Base-by-base conservation (phyloP, 2,888 invertebrate genomes). In the Yponomeuta cagnagella region DNA sequence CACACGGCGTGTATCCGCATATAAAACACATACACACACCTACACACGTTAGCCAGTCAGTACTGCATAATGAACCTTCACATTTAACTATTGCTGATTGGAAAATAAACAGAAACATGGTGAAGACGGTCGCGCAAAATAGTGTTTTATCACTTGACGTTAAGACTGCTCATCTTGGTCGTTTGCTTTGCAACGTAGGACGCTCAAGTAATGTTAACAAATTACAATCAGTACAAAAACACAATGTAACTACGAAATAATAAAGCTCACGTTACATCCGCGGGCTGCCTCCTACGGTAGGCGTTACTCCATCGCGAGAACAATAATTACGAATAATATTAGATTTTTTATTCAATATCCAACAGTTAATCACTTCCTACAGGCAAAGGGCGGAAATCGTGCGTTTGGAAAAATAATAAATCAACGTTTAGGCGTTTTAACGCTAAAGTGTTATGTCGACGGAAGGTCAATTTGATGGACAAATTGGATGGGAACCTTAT, bases 331-430 rank as follows among this genome's bases (percentile, higher is more conserved):
- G 79, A 80, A 81, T 80, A 80, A 86, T 85, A 84, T 87, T 84
- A 81, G 33, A 37, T 88, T 88, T 86, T 87, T 85, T 86, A 83
- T 84, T 78, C 79, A 82, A 84, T 80, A 78, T 74, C 77, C 81
- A 83, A 78, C 82, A 86, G 82, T 86, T 87, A 90, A 90, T 90
- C 89, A 87, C 89, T 92, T 90, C 90, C 89, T 90, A 89, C 86
- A 86, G 82, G 81, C 83, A 85, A 89, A 89, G 89, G 87, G 90
- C 89, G 91, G 91, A 90, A 91, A 88, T 87, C 85, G 79, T 86
- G 86, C 82, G 82, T 84, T 87, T 86, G 86, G 81, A 87, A 80
- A 86, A 86, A 86, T 88, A 89, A 86, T 86, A 87, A 87, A 88
- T 89, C 87, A 89, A 86, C 86, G 81, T 83, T 78, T 84, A 82